phyloP scores from a whole-genome alignment of 2,113 vertebrate species.

The Pristiophorus japonicus region DNA sequence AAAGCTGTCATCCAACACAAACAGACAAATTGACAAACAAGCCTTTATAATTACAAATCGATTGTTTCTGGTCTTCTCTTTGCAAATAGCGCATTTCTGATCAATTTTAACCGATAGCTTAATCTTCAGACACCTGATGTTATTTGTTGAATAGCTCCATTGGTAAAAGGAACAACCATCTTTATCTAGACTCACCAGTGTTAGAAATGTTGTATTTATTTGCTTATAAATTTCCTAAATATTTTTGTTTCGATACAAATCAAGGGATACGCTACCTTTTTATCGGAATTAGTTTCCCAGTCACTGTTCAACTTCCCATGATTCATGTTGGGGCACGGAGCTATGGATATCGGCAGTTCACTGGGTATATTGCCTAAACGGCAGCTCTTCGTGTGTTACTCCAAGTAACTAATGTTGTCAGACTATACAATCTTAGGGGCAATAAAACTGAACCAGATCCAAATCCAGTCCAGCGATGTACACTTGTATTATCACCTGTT shows the following conservation, averaged over 20 bases:
- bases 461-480: background rate
- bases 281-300: background rate
- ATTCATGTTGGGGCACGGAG: background rate
- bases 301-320: background rate
- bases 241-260: background rate
- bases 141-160: background rate
- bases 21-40: constrained; percentile 35
- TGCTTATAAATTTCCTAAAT: background rate
- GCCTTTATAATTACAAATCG: constrained; percentile 12
- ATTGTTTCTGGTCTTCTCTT: constrained; percentile 1
- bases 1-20: constrained; percentile 35
- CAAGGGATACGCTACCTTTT: background rate
- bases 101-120: constrained; percentile 18
- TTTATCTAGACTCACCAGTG: background rate
- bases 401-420: background rate
- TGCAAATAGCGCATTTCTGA: background rate
- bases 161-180: background rate
- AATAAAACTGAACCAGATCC: background rate
- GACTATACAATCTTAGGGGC: background rate
- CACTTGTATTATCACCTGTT: no score
- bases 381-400: background rate
- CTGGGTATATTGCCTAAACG: background rate
- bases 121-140: background rate
- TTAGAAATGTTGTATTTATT: background rate
- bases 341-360: background rate